Conservation (phyloP, 2,113 vertebrate species). For the Andinoacara biseriatus region DNA sequence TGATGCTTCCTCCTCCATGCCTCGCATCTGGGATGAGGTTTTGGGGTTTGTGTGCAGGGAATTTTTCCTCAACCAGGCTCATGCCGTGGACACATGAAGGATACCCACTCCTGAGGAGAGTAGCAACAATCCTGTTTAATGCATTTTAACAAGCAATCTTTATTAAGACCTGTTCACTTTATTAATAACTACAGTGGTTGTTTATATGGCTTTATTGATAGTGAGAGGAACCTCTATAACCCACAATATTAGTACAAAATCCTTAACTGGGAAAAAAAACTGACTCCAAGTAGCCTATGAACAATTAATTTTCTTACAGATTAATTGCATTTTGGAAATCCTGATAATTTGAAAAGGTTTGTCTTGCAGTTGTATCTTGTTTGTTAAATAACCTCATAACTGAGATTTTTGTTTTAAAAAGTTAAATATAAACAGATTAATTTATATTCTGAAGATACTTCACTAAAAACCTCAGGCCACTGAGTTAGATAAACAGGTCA, state of each 20-base stretch:
- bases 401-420: not conserved
- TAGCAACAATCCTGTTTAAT: too few species aligned
- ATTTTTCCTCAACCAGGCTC: too few species aligned
- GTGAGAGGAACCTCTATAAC: not conserved
- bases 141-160: too few species aligned
- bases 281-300: not conserved
- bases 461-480: not conserved
- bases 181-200: not conserved
- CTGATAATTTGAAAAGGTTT: not conserved
- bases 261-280: not conserved
- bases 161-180: not conserved
- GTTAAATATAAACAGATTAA: not conserved
- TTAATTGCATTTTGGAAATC: not conserved
- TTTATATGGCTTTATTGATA: not conserved
- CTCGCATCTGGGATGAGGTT: not conserved
- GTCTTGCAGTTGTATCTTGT: not conserved
- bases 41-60: too few species aligned
- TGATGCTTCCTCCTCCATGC: not conserved
- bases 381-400: not conserved
- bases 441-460: not conserved
- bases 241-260: not conserved
- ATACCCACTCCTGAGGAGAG: too few species aligned
- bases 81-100: too few species aligned
- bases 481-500: conserved; percentile 1
- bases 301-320: not conserved